Evolutionary conservation across 2,888 invertebrate genomes (phyloP), one percentile per base, ranked within the genome.

Genomic region (Pasiphila rectangulata): DNA sequence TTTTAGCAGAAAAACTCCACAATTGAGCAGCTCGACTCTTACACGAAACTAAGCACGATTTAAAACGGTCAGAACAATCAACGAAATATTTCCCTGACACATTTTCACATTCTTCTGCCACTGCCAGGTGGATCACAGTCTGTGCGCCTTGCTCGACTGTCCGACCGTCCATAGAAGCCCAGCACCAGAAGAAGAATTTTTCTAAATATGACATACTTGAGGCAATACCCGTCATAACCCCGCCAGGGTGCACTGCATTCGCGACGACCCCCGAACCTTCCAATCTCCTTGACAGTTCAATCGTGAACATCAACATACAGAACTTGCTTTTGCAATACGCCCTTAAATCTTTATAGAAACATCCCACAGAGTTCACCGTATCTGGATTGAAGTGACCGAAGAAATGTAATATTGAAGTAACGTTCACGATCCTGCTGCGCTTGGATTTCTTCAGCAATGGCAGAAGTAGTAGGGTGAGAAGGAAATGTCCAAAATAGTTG

Each of bases 141-240:
- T 94, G 94, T 0, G 93, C 93, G 0, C 95, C 95, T 68, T 94
- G 92, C 54, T 90, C 89, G 0, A 91, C 83, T 6, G 90, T 92
- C 79, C 94, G 93, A 64, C 91, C 39, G 42, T 58, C 59, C 10
- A 71, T 27, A 46, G 58, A 54, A 10, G 54, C 41, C 50, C 53
- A 46, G 3, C 34, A 15, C 36, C 25, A 17, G 27, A 61, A 61
- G 5, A 37, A 15, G 3, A 48, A 25, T 2, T 35, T 32, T n/a
- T 15, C 2, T 2, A 51, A 7, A 1, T 27, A 6, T 2, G 43
- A 29, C 6, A 23, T 20, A 4, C 44, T 13, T 0, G n/a, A 1
- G 0, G 41, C 6, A 0, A 51, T 52, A 4, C 16, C 41, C 6
- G 51, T 53, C 30, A 16, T 21, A 1, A 53, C 43, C 1, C 51